phyloP scores from a whole-genome alignment of 2,888 invertebrate species.

The Beris morrisii region DNA sequence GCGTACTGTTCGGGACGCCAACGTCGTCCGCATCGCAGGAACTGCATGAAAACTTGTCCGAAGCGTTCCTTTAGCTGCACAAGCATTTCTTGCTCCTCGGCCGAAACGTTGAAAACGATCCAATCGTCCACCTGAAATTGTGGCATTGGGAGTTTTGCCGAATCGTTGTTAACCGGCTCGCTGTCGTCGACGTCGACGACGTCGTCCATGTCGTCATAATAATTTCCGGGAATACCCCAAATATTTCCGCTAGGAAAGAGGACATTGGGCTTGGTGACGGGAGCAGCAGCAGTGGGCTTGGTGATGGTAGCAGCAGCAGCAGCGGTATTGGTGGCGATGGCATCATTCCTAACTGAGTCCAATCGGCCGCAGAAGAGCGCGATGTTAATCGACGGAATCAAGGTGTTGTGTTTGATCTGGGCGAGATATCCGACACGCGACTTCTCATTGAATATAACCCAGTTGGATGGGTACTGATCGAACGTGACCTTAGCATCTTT shows the following conservation, averaged over 20 bases:
- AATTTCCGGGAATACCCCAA: not conserved
- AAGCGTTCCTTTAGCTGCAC: constrained; percentile 42
- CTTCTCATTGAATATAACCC: constrained; percentile 88
- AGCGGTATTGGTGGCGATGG: not conserved
- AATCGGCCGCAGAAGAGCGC: constrained; percentile 63
- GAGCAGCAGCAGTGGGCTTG: too few relatives aligned
- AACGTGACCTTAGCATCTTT: constrained; percentile 42
- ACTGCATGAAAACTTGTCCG: constrained; percentile 43
- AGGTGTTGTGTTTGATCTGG: constrained; percentile 76
- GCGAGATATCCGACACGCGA: constrained; percentile 69
- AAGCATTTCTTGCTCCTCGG: constrained; percentile 38
- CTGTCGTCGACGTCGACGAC: not conserved
- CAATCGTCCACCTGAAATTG: constrained; percentile 12
- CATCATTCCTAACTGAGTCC: not conserved
- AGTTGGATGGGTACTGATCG: constrained; percentile 69
- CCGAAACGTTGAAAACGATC: constrained; percentile 14
- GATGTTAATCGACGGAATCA: constrained; percentile 79
- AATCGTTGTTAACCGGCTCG: not conserved
- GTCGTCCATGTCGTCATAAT: not conserved
- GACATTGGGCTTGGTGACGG: too few relatives aligned
- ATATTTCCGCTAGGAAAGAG: too few relatives aligned
- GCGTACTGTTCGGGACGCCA: constrained; percentile 34
- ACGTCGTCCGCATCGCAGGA: constrained; percentile 43
- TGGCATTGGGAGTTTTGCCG: too few relatives aligned
- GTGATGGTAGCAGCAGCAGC: too few relatives aligned